These are phyloP conservation scores for Ptychobarbus kaznakovi DNA, from an alignment of 2,797 vertebrate genomes.

Conservation along the genomic window DNA sequence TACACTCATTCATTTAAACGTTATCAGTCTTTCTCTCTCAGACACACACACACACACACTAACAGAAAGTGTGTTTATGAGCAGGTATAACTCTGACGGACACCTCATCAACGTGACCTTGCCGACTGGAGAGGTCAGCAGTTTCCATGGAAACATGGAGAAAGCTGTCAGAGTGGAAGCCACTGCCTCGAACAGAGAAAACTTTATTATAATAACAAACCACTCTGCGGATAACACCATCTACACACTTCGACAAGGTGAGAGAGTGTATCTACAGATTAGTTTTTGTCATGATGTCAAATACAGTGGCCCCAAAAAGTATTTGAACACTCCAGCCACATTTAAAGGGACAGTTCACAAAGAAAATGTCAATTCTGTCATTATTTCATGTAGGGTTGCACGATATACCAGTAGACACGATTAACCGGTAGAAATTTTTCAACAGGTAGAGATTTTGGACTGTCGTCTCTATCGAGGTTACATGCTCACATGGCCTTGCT, in stretches of 20 bases:
- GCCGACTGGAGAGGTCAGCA: slow-evolving; percentile 87
- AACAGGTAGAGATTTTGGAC: not conserved
- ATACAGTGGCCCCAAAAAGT: not conserved
- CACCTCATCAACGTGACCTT: slow-evolving; percentile 88
- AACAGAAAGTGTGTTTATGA: slow-evolving; percentile 9
- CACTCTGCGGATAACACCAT: slow-evolving; percentile 52
- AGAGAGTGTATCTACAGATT: not conserved
- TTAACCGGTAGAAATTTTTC: not conserved
- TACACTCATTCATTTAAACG: slow-evolving; percentile 19
- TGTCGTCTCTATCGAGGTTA: no score
- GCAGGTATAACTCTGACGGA: slow-evolving; percentile 84
- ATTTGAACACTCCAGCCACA: not conserved
- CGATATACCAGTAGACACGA: not conserved
- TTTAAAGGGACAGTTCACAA: not conserved
- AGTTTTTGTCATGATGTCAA: slow-evolving; percentile 9
- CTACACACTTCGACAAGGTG: slow-evolving; percentile 56
- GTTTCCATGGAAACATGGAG: slow-evolving; percentile 84
- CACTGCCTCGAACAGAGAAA: slow-evolving; percentile 69
- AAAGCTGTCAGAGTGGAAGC: slow-evolving; percentile 83
- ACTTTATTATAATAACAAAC: slow-evolving; percentile 58
- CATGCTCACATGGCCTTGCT: no score
- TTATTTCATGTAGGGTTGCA: not conserved
- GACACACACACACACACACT: slow-evolving; percentile 1
- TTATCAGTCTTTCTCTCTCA: not conserved
- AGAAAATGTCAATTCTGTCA: not conserved